Conservation (phyloP, 2,888 invertebrate species). For the Tanypteryx hageni region DNA sequence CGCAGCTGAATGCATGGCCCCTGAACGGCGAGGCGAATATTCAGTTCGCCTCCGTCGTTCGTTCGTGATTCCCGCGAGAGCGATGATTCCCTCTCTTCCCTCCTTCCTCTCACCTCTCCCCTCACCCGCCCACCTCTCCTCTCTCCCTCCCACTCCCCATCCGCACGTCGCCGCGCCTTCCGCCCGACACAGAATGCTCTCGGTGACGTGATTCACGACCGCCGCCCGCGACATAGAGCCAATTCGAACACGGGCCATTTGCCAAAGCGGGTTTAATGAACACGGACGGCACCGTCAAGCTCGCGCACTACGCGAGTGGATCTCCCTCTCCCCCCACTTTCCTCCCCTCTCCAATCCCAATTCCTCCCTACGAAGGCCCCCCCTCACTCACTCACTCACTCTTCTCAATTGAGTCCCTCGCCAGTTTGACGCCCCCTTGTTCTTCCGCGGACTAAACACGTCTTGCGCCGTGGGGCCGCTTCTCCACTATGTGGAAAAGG, state of each 20-base stretch:
- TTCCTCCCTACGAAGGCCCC: no score
- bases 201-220: conserved; percentile 10
- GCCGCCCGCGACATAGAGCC: not conserved
- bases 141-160: not conserved
- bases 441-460: not conserved
- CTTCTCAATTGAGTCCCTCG: conserved; percentile 12
- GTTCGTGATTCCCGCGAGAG: not conserved
- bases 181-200: not conserved
- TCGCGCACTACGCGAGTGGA: no score
- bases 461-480: no score
- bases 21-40: not conserved
- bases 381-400: not conserved
- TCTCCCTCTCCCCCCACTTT: no score
- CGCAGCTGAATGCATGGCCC: not conserved
- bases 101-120: not conserved
- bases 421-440: not conserved
- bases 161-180: not conserved
- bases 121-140: not conserved
- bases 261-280: conserved; percentile 14
- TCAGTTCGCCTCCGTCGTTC: not conserved
- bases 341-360: no score
- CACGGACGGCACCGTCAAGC: not conserved
- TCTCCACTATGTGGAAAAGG: no score
- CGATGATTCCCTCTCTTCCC: not conserved
- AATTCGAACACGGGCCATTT: not conserved